Conservation (phyloP, 1,140 invertebrate genomes). For the Telenomus remus region DNA sequence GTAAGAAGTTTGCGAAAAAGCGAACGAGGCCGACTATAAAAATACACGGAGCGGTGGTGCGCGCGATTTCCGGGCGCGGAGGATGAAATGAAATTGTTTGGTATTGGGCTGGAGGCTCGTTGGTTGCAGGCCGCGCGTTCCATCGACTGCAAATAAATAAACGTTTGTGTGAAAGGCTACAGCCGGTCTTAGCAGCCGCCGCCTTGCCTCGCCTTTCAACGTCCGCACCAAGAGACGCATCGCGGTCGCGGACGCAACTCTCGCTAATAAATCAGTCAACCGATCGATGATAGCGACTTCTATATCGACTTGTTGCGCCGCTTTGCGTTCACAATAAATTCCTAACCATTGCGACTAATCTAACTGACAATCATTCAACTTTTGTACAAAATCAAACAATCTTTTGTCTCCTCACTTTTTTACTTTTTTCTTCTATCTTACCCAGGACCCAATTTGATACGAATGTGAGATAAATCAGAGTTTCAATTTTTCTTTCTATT, state of each 20-base stretch:
- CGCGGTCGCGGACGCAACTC: constrained; percentile 14
- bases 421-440: background rate
- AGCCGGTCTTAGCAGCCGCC: constrained; percentile 30
- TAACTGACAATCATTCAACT: constrained; percentile 14
- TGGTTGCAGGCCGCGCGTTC: constrained; percentile 14
- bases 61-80: constrained; percentile 56
- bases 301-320: constrained; percentile 39
- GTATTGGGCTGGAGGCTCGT: constrained; percentile 7
- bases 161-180: constrained; percentile 47
- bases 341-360: constrained; percentile 24
- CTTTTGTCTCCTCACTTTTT: background rate
- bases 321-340: constrained; percentile 26
- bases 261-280: constrained; percentile 46
- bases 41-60: constrained; percentile 52
- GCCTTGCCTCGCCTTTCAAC: constrained; percentile 12
- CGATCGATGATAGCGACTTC: constrained; percentile 44
- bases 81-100: constrained; percentile 48
- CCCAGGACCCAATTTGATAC: too few relatives aligned
- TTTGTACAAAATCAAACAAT: background rate
- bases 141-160: constrained; percentile 49
- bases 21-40: constrained; percentile 34
- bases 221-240: constrained; percentile 19
- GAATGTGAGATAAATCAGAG: too few relatives aligned
- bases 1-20: background rate
- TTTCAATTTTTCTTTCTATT: too few relatives aligned